Evolutionary conservation across 2,888 invertebrate species (phyloP), one percentile per base, ranked within the genome.

Genomic region (Drosophila eohydei): DNA sequence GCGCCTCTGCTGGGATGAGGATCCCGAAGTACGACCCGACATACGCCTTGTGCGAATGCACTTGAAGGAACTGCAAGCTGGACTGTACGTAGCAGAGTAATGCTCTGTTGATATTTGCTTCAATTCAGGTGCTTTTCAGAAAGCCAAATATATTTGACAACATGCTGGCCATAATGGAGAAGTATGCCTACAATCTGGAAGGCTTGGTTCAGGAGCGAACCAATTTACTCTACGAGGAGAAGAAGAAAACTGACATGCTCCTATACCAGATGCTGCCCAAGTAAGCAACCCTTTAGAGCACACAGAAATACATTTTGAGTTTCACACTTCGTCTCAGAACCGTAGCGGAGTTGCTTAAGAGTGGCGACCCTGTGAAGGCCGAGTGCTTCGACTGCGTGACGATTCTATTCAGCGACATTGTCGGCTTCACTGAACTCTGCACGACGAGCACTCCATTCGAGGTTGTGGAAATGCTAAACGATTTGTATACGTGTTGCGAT

Each of bases 111-210:
- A 32, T 11, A 16, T 30, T 30, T 16, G 32, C 0, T 48, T 14
- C 1, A 21, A 8, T 11, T 26, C 2, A 4, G 14, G 21, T 1
- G 2, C 6, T 38, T 74, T 88, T 8, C 85, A 96, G 96, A 92
- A 97, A 97, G 92, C 95, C 96, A 3, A 97, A 97, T 85, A 97
- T 97, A 78, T 97, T 97, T 89, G 97, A 97, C 93, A 97, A 97
- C 89, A 97, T 97, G 97, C 93, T 97, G 72, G 95, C 96, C 0
- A 97, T 97, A 92, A 97, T 97, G 97, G 97, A 97, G 92, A 97
- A 97, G 91, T 97, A 98, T 90, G 97, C 97, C 1, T 96, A 96
- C 46, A 97, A 97, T 92, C 92, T 98, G 71, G 97, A 97, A 90
- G 95, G 96, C 0, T 93, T 97, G 46, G 97, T 97, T 0, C 96